Conservation (phyloP, 1,140 invertebrate genomes). For the Liolophura sinensis region DNA sequence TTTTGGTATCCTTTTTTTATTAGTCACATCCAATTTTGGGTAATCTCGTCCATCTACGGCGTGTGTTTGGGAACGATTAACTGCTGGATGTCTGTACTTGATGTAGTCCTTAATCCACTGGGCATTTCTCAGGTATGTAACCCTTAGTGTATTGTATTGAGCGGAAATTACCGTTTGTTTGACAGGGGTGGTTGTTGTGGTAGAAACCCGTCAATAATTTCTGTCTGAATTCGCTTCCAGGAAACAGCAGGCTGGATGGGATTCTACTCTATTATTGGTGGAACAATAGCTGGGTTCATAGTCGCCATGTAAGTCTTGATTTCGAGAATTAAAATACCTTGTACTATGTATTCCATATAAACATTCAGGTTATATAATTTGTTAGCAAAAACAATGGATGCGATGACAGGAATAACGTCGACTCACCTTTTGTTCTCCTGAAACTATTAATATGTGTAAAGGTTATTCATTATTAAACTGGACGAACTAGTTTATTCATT, state of each 20-base stretch:
- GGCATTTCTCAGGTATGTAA: constrained; percentile 51
- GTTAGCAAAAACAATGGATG: too few species aligned
- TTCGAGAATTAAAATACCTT: too few species aligned
- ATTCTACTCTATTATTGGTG: constrained; percentile 2
- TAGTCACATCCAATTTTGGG: constrained; percentile 57
- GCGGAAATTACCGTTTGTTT: too few species aligned
- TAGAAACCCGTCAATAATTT: not conserved
- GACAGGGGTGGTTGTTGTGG: not conserved
- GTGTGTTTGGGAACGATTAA: constrained; percentile 57
- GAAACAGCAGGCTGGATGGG: constrained; percentile 18
- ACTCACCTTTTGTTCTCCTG: too few species aligned
- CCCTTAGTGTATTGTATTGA: not conserved
- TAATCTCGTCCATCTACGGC: constrained; percentile 54
- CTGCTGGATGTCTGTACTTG: constrained; percentile 59
- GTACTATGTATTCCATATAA: too few species aligned
- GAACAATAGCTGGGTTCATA: too few species aligned
- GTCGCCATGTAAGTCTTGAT: too few species aligned
- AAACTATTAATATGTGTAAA: too few species aligned
- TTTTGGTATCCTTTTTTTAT: constrained; percentile 21
- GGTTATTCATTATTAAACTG: too few species aligned
- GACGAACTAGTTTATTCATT: too few species aligned
- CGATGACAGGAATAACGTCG: too few species aligned
- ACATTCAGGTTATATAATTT: too few species aligned
- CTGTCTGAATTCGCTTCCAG: constrained; percentile 5
- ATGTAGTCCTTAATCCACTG: constrained; percentile 50